Base-by-base conservation (phyloP, 2,797 vertebrate species). In the Melanotaenia pygmaea region DNA sequence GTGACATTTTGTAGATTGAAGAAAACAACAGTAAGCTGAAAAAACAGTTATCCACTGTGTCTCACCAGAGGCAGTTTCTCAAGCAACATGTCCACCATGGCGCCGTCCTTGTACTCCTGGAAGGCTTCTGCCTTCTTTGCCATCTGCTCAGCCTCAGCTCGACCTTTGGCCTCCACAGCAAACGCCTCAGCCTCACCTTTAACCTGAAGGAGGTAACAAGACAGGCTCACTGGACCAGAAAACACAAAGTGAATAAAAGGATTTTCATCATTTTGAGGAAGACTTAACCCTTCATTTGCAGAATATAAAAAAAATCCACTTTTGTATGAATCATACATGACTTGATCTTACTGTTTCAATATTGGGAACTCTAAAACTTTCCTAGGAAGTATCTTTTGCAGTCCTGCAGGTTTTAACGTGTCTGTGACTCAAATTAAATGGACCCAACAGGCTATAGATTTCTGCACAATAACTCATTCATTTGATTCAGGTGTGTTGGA, bases 81-180 rank as follows among this genome's bases (percentile, higher is more conserved):
- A 77, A 98, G 92, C 84, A 98, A 90, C 96, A 98, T 97, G 91
- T 97, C 96, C 83, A 97, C 95, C 91, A 97, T 96, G 59, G 96
- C 96, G 1, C 96, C 96, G 9, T 97, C 96, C 74, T 95, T 95
- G 84, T 97, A 97, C 70, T 96, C 87, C 72, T 94, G 87, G 92
- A 97, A 98, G 4, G 96, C 96, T 61, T 98, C 95, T 0, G 96
- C 96, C 79, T 98, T 98, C 92, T 97, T 96, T 1, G 87, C 69
- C 96, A 98, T 97, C 91, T 98, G 96, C 87, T 96, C 95, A 0
- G 96, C 96, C 61, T 97, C 96, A 0, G 96, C 96, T 0, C 92
- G 94, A 62, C 96, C 96, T 1, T 94, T 95, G 56, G 95, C 95
- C 78, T 94, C 96, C 47, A 96, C 85, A 0, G 96, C 96, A 68